Conservation (phyloP, 2,113 vertebrate species). For the Columba livia region DNA sequence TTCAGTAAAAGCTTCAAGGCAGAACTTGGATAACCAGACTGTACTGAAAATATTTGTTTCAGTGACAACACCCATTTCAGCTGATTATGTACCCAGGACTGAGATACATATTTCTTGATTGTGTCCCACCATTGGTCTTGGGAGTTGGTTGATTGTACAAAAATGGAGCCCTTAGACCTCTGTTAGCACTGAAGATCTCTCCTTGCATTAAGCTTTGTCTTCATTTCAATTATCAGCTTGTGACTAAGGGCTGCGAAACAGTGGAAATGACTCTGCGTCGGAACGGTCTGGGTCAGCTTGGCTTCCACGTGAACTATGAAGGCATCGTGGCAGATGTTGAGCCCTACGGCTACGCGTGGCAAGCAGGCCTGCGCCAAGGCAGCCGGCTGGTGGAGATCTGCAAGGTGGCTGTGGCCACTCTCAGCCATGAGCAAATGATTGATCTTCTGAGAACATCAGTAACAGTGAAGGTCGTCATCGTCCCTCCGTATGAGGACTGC, state of each 20-base stretch:
- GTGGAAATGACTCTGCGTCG: constrained; percentile 94
- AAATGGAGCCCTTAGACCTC: neutral
- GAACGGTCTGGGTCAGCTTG: constrained; percentile 93
- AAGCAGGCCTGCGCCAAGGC: constrained; percentile 92
- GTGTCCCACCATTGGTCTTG: neutral
- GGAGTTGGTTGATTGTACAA: neutral
- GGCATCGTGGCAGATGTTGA: constrained; percentile 96
- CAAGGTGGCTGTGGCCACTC: constrained; percentile 92
- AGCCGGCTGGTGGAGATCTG: constrained; percentile 96
- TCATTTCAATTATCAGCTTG: constrained; percentile 74
- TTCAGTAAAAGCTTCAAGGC: neutral
- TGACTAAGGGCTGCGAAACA: constrained; percentile 92
- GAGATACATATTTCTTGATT: neutral
- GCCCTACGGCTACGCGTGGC: constrained; percentile 94
- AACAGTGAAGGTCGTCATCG: constrained; percentile 94
- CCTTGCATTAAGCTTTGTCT: neutral
- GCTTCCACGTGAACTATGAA: constrained; percentile 97
- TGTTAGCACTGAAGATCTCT: neutral
- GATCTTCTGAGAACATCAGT: constrained; percentile 94
- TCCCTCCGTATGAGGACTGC: constrained; percentile 93
- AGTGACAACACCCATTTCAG: neutral
- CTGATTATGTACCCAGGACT: neutral
- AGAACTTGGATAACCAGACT: neutral
- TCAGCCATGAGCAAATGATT: constrained; percentile 97
- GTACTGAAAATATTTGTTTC: neutral